Conservation (phyloP, 1,140 invertebrate genomes). For the Leptinotarsa undecemlineata region DNA sequence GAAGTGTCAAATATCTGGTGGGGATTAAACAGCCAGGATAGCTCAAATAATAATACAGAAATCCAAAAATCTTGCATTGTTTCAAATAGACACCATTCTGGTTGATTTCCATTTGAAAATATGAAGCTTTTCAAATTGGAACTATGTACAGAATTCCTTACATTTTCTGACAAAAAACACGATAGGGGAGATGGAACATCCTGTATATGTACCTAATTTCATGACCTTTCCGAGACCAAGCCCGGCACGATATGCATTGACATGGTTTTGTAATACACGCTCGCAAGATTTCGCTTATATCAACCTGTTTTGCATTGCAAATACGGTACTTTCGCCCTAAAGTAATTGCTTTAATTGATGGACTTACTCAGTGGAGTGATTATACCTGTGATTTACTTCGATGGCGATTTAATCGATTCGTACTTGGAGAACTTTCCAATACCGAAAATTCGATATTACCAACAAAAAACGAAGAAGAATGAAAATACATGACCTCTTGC, state of each 20-base stretch:
- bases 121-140: neutral
- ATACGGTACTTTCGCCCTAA: neutral
- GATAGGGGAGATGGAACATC: neutral
- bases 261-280: neutral
- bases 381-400: neutral
- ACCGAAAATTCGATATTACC: neutral
- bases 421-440: neutral
- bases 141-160: neutral
- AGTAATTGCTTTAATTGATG: slow-evolving; percentile 1
- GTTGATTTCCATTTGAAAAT: neutral
- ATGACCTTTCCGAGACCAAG: neutral
- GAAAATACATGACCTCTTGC: neutral
- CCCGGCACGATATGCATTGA: neutral
- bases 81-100: too few species aligned
- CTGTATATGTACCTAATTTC: neutral
- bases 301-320: neutral
- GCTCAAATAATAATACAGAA: too few species aligned
- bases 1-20: too few species aligned
- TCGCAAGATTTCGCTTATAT: neutral
- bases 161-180: neutral
- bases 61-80: too few species aligned
- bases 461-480: neutral
- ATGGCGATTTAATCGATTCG: neutral
- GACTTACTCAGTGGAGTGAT: neutral
- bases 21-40: too few species aligned